A percentile compares a stretch with the other conserved stretches of the same genome.
Conservation (phyloP, 1,140 invertebrate species). For the Aphidius ervi region DNA sequence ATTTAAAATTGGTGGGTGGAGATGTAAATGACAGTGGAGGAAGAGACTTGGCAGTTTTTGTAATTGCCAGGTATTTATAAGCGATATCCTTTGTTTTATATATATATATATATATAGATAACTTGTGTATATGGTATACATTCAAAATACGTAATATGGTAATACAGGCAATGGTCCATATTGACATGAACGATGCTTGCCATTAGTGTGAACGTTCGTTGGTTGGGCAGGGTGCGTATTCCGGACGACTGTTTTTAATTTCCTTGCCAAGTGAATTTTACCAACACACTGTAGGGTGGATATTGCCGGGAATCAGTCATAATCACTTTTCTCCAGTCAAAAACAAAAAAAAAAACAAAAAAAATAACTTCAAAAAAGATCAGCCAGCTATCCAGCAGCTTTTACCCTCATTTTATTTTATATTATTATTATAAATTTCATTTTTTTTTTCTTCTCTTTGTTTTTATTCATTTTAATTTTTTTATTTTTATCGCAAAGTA, state of each 20-base stretch:
- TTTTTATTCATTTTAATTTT: slow-evolving; percentile 18
- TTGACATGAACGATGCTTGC: slow-evolving; percentile 54
- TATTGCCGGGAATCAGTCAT: slow-evolving; percentile 54
- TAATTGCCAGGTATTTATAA: slow-evolving; percentile 55
- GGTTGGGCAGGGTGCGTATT: background rate
- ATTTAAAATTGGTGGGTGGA: too few relatives aligned
- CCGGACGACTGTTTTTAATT: slow-evolving; percentile 54
- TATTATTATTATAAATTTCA: slow-evolving; percentile 7
- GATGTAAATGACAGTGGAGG: too few relatives aligned
- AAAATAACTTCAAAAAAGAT: slow-evolving; percentile 1
- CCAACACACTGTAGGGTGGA: slow-evolving; percentile 37
- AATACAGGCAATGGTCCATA: slow-evolving; percentile 54
- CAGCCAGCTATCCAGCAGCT: background rate
- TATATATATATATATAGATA: background rate
- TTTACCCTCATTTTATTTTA: background rate
- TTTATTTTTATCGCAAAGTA: background rate
- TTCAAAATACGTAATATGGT: slow-evolving; percentile 47
- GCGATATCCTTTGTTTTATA: slow-evolving; percentile 37
- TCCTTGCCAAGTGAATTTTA: slow-evolving; percentile 53
- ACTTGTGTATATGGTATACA: background rate
- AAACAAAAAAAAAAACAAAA: slow-evolving; percentile 2
- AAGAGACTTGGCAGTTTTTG: slow-evolving; percentile 28
- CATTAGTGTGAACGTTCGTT: slow-evolving; percentile 43
- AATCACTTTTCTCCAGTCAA: slow-evolving; percentile 36
- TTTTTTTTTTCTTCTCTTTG: slow-evolving; percentile 23